Base-by-base conservation (phyloP, 1,140 invertebrate genomes). In the Eurosta solidaginis region DNA sequence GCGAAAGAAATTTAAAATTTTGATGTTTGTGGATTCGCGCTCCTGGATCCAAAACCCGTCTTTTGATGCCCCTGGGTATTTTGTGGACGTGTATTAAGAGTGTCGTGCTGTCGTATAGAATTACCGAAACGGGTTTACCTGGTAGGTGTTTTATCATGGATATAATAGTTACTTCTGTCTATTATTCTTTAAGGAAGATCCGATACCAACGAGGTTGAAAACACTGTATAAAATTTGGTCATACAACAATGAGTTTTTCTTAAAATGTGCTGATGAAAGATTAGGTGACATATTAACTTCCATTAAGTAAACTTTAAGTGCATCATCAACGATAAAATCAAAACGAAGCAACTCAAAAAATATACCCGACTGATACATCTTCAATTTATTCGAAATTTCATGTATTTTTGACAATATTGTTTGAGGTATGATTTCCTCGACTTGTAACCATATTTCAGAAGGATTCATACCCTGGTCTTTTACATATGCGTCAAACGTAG, bases 241-340 rank as follows among this genome's bases (percentile, higher is more conserved):
- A 81, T 99, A 99, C 0, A 99, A 86, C 10, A 96, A 85, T 78
- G 92, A 92, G 87, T 99, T 99, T 0, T 92, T 93, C 50, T 93
- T 92, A 88, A 95, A 99, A 89, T 99, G 97, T 0, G 93, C 93
- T 0, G 97, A 98, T 0, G 96, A 97, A 27, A 99, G 90, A 90
- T 99, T 99, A 0, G 97, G 98, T 36, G 96, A 98, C 97, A 99
- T 99, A 86, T 99, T 99, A 1, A 96, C 97, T 88, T 99, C 97
- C 92, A 99, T 94, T 2, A 98, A 89, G 83, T 93, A 96, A 2
- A 98, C 93, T 63, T 96, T 95, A 0, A 98, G 84, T 68, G 97
- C 89, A 81, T 96, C 93, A 87, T 98, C 96, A 6, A 98, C 89
- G 0, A 97, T 93, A 87, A 99, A 94, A 88, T 99, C 97, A 84